Evolutionary conservation across 2,888 invertebrate species (phyloP).

Genomic region (Chymomyza amoena): DNA sequence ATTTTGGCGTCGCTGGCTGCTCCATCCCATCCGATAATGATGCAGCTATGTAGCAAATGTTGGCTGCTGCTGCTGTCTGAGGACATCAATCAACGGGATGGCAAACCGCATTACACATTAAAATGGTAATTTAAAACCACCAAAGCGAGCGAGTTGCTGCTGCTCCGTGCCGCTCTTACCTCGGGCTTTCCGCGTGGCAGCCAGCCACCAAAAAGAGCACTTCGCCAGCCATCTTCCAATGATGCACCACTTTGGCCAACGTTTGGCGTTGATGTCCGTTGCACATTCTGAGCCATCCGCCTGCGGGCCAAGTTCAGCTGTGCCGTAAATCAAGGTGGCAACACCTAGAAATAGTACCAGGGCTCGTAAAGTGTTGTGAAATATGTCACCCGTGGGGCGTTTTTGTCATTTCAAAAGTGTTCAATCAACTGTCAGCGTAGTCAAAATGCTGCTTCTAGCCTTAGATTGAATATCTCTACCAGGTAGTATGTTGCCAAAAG

Average conservation of each 20-base stretch:
- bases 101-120: constrained; percentile 38
- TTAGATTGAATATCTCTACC: constrained; percentile 57
- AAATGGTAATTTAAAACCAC: constrained; percentile 72
- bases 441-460: not conserved
- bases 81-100: constrained; percentile 60
- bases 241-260: constrained; percentile 31
- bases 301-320: constrained; percentile 32
- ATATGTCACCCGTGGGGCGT: constrained; percentile 72
- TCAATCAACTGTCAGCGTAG: constrained; percentile 72
- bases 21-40: not conserved
- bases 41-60: not conserved
- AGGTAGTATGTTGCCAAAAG: constrained; percentile 16
- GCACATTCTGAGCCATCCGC: constrained; percentile 28
- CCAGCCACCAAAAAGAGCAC: constrained; percentile 36
- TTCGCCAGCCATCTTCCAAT: constrained; percentile 54
- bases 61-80: constrained; percentile 22
- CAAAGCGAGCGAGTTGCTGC: constrained; percentile 10
- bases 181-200: constrained; percentile 11
- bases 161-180: not conserved
- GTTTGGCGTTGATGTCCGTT: constrained; percentile 7
- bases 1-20: constrained; percentile 34
- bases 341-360: constrained; percentile 45
- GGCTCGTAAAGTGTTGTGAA: constrained; percentile 68
- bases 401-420: constrained; percentile 74
- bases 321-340: constrained; percentile 70